Conservation (phyloP, 92 coral and sea anemone genomes). For the Zoanthus sociatus region DNA sequence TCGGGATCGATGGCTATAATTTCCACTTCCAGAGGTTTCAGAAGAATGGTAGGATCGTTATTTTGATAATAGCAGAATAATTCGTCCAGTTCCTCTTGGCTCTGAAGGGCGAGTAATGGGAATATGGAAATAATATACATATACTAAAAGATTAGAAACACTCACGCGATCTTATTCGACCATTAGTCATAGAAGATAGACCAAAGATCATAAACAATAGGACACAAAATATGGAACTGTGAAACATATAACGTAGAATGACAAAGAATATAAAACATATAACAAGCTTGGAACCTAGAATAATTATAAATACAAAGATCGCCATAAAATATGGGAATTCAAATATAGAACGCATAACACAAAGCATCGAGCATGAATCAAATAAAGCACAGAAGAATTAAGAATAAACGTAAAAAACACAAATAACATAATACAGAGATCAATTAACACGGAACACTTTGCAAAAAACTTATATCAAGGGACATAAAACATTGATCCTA, state of each 20-base stretch:
- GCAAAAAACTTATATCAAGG: background rate
- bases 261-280: background rate
- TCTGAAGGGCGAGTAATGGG: constrained; percentile 38
- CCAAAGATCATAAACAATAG: background rate
- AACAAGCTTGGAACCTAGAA: background rate
- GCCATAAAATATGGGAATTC: no score
- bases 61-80: constrained; percentile 75
- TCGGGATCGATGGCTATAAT: constrained; percentile 80
- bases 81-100: constrained; percentile 63
- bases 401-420: no score
- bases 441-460: background rate
- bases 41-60: constrained; percentile 65
- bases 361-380: no score
- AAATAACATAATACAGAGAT: no score
- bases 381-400: no score
- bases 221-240: background rate
- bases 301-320: no score
- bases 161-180: background rate
- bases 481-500: background rate
- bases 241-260: no score
- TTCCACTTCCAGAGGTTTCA: constrained; percentile 91
- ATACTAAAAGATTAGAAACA: no score
- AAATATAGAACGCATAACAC: no score
- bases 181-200: background rate
- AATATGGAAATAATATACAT: no score